phyloP scores from a whole-genome alignment of 30 jellyfish, hydroid and myxozoan species.

The Turritopsis dohrnii region DNA sequence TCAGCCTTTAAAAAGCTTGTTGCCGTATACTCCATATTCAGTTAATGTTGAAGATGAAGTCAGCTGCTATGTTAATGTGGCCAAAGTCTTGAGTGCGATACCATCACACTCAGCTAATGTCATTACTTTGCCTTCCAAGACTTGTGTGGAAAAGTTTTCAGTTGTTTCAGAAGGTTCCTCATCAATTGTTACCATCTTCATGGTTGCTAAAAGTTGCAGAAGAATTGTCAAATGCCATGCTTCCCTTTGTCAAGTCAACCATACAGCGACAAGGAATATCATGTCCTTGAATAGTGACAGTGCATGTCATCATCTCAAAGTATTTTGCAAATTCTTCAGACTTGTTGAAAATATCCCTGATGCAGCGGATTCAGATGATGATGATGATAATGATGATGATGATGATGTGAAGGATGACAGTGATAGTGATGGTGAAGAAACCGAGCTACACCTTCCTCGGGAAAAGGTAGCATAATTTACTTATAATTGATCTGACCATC shows the following conservation, averaged over 20 bases:
- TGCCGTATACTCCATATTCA: too few species aligned
- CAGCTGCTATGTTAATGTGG: too few species aligned
- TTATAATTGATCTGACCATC: too few species aligned
- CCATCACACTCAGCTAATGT: constrained; percentile 6
- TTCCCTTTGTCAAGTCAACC: constrained; percentile 1
- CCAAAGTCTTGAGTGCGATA: too few species aligned
- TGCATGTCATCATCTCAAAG: constrained; percentile 11
- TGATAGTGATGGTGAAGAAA: too few species aligned
- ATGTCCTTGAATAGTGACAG: background rate
- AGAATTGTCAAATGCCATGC: constrained; percentile 13
- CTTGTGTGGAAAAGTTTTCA: constrained; percentile 6
- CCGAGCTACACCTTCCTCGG: too few species aligned
- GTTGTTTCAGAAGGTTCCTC: constrained; percentile 11
- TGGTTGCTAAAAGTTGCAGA: background rate
- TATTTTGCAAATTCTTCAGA: background rate
- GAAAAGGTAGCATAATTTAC: too few species aligned
- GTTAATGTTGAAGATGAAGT: too few species aligned
- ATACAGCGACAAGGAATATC: background rate
- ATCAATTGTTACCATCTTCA: background rate
- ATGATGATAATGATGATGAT: background rate
- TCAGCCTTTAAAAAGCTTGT: too few species aligned
- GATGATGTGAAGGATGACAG: too few species aligned
- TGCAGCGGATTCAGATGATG: background rate
- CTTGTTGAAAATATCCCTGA: constrained; percentile 6
- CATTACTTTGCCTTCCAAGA: background rate